phyloP scores from a whole-genome alignment of 2,113 vertebrate genomes.

The Psilopsiagon aurifrons region DNA sequence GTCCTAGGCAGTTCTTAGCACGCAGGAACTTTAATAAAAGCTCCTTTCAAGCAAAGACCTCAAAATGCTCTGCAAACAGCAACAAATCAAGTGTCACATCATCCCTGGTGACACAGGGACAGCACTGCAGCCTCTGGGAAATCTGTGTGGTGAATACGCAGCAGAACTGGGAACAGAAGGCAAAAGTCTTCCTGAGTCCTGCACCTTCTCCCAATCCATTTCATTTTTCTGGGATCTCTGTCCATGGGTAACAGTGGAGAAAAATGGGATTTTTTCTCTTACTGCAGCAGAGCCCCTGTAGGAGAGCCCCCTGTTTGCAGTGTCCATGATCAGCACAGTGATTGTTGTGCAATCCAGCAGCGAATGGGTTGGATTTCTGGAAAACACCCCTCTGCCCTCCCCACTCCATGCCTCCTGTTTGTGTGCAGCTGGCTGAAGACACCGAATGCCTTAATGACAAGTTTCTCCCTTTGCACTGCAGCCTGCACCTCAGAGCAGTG shows the following conservation, averaged over 20 bases:
- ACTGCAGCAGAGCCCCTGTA: neutral
- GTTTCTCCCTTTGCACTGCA: neutral
- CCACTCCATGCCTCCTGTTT: neutral
- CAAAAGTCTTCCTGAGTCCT: neutral
- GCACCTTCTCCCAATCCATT: neutral
- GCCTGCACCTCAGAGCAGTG: neutral
- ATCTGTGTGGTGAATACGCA: neutral
- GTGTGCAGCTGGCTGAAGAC: neutral
- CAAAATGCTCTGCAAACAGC: slow-evolving; percentile 38
- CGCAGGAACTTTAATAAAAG: slow-evolving; percentile 56
- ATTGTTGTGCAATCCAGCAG: neutral
- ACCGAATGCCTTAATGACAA: accelerated
- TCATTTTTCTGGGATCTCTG: neutral
- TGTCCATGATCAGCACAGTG: accelerated
- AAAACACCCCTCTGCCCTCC: neutral
- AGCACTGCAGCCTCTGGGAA: neutral
- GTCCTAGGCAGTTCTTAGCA: slow-evolving; percentile 36
- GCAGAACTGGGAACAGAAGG: neutral
- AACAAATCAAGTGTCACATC: slow-evolving; percentile 37
- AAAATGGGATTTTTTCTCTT: neutral
- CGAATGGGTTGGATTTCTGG: neutral
- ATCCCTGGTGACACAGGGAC: neutral
- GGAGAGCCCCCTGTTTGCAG: accelerated
- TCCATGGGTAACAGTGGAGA: neutral
- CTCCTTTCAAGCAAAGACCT: slow-evolving; percentile 48